These are phyloP conservation scores for Agrenia bidenticulata DNA, from an alignment of 2,888 invertebrate species.

Conservation along the genomic window DNA sequence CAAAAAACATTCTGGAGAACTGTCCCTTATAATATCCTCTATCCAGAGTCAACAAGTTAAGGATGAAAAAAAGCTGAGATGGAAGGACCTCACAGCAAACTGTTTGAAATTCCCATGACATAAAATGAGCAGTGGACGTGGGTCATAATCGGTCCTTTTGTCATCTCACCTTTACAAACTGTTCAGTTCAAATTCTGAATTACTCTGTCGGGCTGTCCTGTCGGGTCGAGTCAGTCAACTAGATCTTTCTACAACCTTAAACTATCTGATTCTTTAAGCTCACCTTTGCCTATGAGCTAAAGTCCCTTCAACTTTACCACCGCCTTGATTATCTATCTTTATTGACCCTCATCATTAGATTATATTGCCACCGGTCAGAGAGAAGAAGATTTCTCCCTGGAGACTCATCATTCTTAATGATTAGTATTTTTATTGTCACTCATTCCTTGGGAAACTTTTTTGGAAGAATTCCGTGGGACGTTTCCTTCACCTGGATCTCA, in stretches of 20 bases:
- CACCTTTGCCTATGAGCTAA: no score
- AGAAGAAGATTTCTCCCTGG: slow-evolving; percentile 19
- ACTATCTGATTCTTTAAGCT: no score
- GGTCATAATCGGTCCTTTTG: slow-evolving; percentile 46
- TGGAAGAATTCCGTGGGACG: no score
- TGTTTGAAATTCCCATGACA: slow-evolving; percentile 19
- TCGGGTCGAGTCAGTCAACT: no score
- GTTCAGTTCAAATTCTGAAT: no score
- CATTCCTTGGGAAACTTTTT: background rate
- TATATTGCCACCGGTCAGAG: no score
- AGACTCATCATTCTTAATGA: slow-evolving; percentile 14
- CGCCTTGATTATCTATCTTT: slow-evolving; percentile 31
- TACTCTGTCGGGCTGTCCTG: no score
- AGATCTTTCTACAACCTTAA: no score
- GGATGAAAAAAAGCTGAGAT: background rate
- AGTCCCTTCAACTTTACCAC: no score
- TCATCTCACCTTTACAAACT: slow-evolving; percentile 25
- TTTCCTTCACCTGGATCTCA: no score
- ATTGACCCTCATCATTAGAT: slow-evolving; percentile 34
- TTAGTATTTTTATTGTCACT: background rate
- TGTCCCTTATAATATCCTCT: no score
- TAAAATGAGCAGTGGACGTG: slow-evolving; percentile 48
- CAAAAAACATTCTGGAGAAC: no score
- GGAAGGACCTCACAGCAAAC: slow-evolving; percentile 15
- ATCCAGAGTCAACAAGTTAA: background rate